Base-by-base conservation (phyloP, 2,113 vertebrate species). In the Cyprinodon variegatus region DNA sequence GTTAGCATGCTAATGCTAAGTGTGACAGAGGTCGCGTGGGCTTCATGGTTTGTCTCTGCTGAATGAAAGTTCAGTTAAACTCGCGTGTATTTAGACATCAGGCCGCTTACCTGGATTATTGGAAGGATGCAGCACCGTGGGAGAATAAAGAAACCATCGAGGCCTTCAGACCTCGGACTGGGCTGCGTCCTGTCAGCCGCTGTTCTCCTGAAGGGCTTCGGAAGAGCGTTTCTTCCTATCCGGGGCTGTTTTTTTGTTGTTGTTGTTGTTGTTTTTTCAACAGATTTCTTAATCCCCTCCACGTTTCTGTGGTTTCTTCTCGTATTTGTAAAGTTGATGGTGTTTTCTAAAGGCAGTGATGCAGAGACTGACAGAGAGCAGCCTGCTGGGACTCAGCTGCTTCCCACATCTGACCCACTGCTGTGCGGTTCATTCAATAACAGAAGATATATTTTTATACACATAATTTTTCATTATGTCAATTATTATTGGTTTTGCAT, bases 161-260 rank as follows among this genome's bases (percentile, higher is more conserved):
- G 89, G 91, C 90, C 86, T 61, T 62, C 65, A 48, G 80, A 85
- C 86, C 84, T 82, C 83, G 77, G 84, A 45, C 79, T 90, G 43
- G 43, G 66, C 4, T 86, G 59, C 60, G 67, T 40, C 20, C 65
- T 36, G 38, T 43, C 65, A 64, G 64, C 78, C 77, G 12, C 17
- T 3, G 14, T 38, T 37, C 65, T 63, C 29, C 14, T 2, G 40
- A 1, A 62, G 9, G 48, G 50, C 13, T 2, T 20, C 3, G 50
- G 13, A 39, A 57, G 36, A 62, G 22, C 14, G 72, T 60, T 53
- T 39, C 3, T 59, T 65, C 65, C 63, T 17, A 11, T n/a, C 48
- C 48, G 61, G 4, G 67, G 63, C 70, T 68, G 53, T 29, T 29
- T 29, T 29, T 29, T 29, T 29, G 1, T 29, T 29, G 1, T 29